Conservation (phyloP, 2,797 vertebrate genomes). For the Cossypha niveicapilla region DNA sequence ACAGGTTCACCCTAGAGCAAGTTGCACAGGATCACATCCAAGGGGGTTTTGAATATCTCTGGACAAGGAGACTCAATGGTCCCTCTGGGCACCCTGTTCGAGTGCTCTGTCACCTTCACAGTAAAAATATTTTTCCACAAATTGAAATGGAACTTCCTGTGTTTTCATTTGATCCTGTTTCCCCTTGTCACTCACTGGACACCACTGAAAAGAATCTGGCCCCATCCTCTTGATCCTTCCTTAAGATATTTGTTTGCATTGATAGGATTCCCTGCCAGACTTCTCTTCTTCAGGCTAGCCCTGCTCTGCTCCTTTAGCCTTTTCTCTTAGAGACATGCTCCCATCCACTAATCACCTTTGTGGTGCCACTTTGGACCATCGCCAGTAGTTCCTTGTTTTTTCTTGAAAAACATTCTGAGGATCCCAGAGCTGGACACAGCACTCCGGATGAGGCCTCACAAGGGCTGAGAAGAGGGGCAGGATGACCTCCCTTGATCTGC, state of each 20-base stretch:
- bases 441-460: background rate
- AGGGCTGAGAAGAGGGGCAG: background rate
- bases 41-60: background rate
- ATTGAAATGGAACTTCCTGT: background rate
- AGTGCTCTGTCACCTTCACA: background rate
- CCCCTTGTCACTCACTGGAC: background rate
- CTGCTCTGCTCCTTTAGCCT: background rate
- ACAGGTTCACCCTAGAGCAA: background rate
- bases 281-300: background rate
- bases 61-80: background rate
- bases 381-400: background rate
- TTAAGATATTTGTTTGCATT: background rate
- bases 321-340: background rate
- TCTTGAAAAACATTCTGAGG: background rate
- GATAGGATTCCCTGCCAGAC: background rate
- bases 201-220: background rate
- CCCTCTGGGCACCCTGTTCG: rapidly evolving
- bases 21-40: background rate
- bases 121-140: background rate
- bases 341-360: background rate
- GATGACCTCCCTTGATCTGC: background rate
- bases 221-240: too few relatives aligned
- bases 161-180: background rate
- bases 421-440: background rate
- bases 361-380: background rate